A percentile compares a stretch with the other conserved stretches of the same genome.
These are phyloP conservation scores for Sesia bembeciformis DNA, from an alignment of 2,888 invertebrate species.

Conservation along the genomic window DNA sequence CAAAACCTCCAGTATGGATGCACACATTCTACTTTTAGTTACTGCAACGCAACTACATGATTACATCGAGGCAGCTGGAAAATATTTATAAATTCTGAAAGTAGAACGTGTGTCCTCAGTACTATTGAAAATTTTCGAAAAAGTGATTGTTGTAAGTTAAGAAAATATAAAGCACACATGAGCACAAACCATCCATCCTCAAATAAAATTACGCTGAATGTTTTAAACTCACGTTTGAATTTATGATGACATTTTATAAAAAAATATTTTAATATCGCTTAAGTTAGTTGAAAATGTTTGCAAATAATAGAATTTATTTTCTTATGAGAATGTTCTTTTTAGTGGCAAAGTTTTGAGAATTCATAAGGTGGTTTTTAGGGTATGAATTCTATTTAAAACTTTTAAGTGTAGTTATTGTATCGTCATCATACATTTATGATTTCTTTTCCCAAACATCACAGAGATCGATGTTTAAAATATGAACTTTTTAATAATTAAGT, in stretches of 20 bases:
- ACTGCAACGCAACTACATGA: background rate
- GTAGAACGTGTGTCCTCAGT: background rate
- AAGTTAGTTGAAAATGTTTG: constrained; percentile 68
- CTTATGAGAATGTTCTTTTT: constrained; percentile 47
- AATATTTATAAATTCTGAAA: background rate
- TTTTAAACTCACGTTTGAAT: constrained; percentile 72
- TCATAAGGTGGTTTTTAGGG: constrained; percentile 55
- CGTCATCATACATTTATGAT: constrained; percentile 8
- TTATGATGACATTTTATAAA: constrained; percentile 73
- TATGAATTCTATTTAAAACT: constrained; percentile 28
- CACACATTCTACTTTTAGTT: background rate
- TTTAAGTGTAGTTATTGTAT: constrained; percentile 10
- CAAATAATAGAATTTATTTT: constrained; percentile 70
- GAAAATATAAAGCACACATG: constrained; percentile 65
- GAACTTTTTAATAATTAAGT: constrained; percentile 16
- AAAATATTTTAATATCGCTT: constrained; percentile 69
- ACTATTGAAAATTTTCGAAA: constrained; percentile 26
- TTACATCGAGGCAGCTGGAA: background rate
- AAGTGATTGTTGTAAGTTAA: constrained; percentile 67
- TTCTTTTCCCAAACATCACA: constrained; percentile 35
- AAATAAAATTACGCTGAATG: constrained; percentile 63
- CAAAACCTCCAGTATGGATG: background rate
- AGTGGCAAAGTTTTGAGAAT: constrained; percentile 41
- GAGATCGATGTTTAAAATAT: constrained; percentile 28
- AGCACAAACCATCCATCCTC: constrained; percentile 74